Percentiles rank a stretch among this genome's conserved stretches.
Evolutionary conservation across 2,888 invertebrate genomes (phyloP).

Genomic region (Mayetiola destructor): DNA sequence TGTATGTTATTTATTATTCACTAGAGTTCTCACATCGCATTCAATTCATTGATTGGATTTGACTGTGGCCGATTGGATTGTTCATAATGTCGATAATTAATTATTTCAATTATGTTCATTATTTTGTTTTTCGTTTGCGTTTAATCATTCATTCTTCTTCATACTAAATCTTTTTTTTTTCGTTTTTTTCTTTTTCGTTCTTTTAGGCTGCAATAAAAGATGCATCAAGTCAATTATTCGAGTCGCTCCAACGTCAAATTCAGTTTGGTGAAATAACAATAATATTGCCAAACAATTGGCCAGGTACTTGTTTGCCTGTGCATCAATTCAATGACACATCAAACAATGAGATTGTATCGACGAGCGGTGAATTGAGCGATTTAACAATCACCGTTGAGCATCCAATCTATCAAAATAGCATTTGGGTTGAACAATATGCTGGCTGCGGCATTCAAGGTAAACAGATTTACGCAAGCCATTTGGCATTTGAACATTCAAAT

Average conservation of each 20-base stretch:
- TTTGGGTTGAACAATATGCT: conserved; percentile 47
- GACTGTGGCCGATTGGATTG: too few species aligned
- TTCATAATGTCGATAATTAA: too few species aligned
- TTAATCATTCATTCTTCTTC: not conserved
- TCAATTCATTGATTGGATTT: too few species aligned
- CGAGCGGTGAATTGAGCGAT: conserved; percentile 41
- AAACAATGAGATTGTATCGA: conserved; percentile 27
- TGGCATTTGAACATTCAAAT: conserved; percentile 25
- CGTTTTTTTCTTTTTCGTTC: not conserved
- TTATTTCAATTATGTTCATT: too few species aligned
- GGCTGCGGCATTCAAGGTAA: conserved; percentile 44
- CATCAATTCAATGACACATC: not conserved
- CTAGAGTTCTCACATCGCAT: too few species aligned
- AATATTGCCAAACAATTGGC: conserved; percentile 45
- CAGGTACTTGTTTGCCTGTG: conserved; percentile 36
- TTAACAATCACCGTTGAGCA: conserved; percentile 39
- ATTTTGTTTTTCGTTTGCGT: too few species aligned
- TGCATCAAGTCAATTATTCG: conserved; percentile 42
- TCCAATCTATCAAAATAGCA: conserved; percentile 37
- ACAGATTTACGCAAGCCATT: conserved; percentile 40
- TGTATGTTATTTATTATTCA: too few species aligned
- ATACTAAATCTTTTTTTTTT: not conserved
- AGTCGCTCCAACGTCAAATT: conserved; percentile 42
- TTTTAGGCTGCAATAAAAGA: conserved; percentile 40
- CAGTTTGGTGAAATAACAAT: conserved; percentile 44